A percentile compares a stretch with the other conserved stretches of the same genome.
These are phyloP conservation scores for Macaca nemestrina DNA, from an alignment of 2,113 vertebrate genomes.

Conservation along the genomic window DNA sequence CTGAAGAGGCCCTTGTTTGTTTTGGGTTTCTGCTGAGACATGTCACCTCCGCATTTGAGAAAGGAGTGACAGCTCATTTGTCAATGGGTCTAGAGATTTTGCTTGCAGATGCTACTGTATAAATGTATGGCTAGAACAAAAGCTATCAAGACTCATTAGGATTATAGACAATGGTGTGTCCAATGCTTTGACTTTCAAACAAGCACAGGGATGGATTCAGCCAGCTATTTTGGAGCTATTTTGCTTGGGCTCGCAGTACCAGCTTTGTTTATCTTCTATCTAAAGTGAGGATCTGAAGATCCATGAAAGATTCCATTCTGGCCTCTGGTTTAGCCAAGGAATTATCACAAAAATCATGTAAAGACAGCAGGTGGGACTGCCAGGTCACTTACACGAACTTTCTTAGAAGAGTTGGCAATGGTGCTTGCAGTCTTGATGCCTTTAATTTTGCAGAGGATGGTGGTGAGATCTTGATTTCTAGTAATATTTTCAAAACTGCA, in stretches of 20 bases:
- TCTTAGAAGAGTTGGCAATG: conserved; percentile 80
- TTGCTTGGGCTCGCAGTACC: neutral
- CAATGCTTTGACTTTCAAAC: neutral
- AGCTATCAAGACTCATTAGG: conserved; percentile 66
- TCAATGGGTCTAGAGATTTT: conserved; percentile 7
- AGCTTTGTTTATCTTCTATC: conserved; percentile 38
- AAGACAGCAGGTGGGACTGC: neutral
- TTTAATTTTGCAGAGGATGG: conserved; percentile 88
- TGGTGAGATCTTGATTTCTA: conserved; percentile 81
- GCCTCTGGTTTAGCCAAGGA: neutral
- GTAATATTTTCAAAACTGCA: conserved; percentile 85
- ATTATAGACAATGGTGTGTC: conserved; percentile 39
- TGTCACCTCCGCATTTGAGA: conserved; percentile 8
- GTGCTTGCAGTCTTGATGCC: conserved; percentile 66
- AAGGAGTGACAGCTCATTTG: neutral
- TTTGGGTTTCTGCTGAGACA: neutral
- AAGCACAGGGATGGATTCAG: neutral
- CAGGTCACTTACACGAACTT: conserved; percentile 84
- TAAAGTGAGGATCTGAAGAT: conserved; percentile 36
- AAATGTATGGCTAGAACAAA: conserved; percentile 59
- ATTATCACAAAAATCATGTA: neutral
- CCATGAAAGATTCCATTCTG: neutral
- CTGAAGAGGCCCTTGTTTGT: neutral
- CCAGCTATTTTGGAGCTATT: conserved; percentile 41
- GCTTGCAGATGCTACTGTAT: conserved; percentile 51